phyloP scores from a whole-genome alignment of 2,888 invertebrate genomes.

The Bibio marci region DNA sequence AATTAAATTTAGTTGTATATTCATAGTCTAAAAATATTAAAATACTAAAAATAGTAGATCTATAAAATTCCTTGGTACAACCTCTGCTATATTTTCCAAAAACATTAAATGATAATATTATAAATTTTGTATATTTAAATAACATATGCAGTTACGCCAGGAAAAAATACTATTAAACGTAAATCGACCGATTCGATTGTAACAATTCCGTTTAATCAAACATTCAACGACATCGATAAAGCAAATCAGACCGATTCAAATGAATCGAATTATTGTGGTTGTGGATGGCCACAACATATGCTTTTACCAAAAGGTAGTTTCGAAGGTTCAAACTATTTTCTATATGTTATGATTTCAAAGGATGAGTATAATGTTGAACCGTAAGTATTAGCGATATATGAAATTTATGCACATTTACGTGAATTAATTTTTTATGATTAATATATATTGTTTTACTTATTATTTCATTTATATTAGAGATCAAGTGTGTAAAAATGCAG shows the following conservation, averaged over 20 bases:
- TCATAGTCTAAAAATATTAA: too few relatives aligned
- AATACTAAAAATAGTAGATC: too few relatives aligned
- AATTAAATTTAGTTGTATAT: constrained; percentile 11
- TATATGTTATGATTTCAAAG: constrained; percentile 21
- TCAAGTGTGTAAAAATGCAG: too few relatives aligned
- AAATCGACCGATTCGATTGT: constrained; percentile 18
- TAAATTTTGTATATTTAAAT: background rate
- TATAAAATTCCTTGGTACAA: too few relatives aligned
- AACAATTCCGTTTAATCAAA: constrained; percentile 19
- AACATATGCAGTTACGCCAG: constrained; percentile 15
- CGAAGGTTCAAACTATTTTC: constrained; percentile 17
- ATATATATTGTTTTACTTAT: too few relatives aligned
- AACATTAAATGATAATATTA: too few relatives aligned
- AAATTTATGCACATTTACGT: too few relatives aligned
- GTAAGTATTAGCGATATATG: too few relatives aligned
- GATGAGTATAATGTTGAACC: too few relatives aligned
- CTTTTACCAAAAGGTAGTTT: constrained; percentile 20
- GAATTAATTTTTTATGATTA: too few relatives aligned
- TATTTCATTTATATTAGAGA: too few relatives aligned
- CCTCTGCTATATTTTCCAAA: too few relatives aligned
- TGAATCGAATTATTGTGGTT: constrained; percentile 19
- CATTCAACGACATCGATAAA: constrained; percentile 14
- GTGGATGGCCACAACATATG: constrained; percentile 25
- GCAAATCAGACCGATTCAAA: constrained; percentile 11
- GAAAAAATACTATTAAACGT: constrained; percentile 15